A percentile compares a stretch with the other conserved stretches of the same genome.
These are phyloP conservation scores for Beris chalybata DNA, from an alignment of 2,888 invertebrate genomes.

Conservation along the genomic window DNA sequence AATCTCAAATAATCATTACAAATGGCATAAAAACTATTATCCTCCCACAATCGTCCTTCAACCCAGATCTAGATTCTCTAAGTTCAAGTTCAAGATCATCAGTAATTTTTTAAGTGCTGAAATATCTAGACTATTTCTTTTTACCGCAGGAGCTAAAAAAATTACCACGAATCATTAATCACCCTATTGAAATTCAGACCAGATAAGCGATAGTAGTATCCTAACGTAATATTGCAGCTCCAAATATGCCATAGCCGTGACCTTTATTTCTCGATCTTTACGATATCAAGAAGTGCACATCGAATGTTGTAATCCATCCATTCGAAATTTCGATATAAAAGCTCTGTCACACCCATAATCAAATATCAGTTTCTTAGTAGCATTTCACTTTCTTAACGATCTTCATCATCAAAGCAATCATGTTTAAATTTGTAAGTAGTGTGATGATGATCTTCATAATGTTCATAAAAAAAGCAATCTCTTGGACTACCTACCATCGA, in stretches of 20 bases:
- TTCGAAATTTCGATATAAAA: conserved; percentile 22
- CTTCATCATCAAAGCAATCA: conserved; percentile 9
- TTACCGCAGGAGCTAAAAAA: not conserved
- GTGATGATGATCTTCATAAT: not conserved
- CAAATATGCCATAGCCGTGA: conserved; percentile 23
- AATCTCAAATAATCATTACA: too few species aligned
- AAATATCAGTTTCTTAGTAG: conserved; percentile 16
- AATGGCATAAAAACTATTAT: too few species aligned
- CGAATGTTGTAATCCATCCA: conserved; percentile 13
- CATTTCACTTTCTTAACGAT: conserved; percentile 19
- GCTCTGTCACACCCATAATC: conserved; percentile 12
- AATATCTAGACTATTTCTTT: not conserved
- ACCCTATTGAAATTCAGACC: not conserved
- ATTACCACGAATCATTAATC: not conserved
- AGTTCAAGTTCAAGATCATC: too few species aligned
- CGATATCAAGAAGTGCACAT: conserved; percentile 15
- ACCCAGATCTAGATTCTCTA: too few species aligned
- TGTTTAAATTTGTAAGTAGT: conserved; percentile 26
- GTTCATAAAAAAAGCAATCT: not conserved
- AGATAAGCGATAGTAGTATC: too few species aligned
- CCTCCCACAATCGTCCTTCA: too few species aligned
- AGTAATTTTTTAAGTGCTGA: too few species aligned
- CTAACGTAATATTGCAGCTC: conserved; percentile 17
- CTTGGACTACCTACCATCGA: not conserved
- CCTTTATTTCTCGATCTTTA: conserved; percentile 14